Percentiles rank a stretch among this genome's conserved stretches.
phyloP scores from a whole-genome alignment of 2,797 vertebrate genomes.

The Podarcis lilfordi region DNA sequence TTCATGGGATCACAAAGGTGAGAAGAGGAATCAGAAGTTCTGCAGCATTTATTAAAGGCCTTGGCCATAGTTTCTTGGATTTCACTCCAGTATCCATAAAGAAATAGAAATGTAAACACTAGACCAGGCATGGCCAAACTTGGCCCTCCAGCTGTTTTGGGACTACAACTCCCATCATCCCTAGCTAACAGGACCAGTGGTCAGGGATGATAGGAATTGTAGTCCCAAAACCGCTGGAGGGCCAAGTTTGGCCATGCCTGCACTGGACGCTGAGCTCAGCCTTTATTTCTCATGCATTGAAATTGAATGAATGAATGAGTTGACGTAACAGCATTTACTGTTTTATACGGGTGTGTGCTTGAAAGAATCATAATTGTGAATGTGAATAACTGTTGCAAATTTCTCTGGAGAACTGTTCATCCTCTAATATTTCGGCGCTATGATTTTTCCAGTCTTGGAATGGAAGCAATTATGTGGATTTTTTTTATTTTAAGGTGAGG shows the following conservation, averaged over 20 bases:
- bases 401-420: background rate
- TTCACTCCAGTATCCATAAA: background rate
- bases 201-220: too few species aligned
- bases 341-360: background rate
- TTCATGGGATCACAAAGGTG: background rate
- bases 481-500: background rate
- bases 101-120: background rate
- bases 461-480: background rate
- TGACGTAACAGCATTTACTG: too few species aligned
- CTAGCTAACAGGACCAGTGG: too few species aligned
- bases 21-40: background rate
- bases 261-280: background rate
- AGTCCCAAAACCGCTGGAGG: too few species aligned
- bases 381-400: conserved; percentile 52
- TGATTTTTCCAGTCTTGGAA: background rate
- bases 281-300: background rate
- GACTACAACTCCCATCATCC: too few species aligned
- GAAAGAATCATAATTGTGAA: conserved; percentile 5
- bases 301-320: background rate
- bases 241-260: too few species aligned
- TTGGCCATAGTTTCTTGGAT: background rate
- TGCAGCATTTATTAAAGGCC: background rate
- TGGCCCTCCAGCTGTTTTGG: too few species aligned
- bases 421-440: background rate
- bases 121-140: too few species aligned